These are phyloP conservation scores for Achlya flavicornis DNA, from an alignment of 2,888 invertebrate species.

Conservation along the genomic window DNA sequence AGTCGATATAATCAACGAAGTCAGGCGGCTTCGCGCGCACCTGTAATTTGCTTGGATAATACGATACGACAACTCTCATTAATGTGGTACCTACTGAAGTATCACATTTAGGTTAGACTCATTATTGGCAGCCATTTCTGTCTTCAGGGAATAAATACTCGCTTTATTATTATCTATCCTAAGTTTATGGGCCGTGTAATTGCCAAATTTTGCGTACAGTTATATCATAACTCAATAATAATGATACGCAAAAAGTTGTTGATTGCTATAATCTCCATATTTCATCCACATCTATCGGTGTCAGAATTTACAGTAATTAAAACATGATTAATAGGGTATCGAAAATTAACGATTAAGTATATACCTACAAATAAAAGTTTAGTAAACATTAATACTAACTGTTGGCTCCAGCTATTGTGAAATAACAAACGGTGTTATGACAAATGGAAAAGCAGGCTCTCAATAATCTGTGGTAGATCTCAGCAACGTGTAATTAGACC, in stretches of 20 bases:
- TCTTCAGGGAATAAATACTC: constrained; percentile 5
- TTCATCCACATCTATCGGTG: constrained; percentile 9
- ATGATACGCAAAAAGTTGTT: constrained; percentile 31
- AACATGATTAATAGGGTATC: constrained; percentile 43
- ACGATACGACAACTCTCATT: constrained; percentile 33
- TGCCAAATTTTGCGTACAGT: constrained; percentile 10
- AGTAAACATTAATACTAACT: constrained; percentile 12
- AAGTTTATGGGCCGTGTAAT: not conserved
- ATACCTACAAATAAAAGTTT: constrained; percentile 12
- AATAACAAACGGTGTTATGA: constrained; percentile 48
- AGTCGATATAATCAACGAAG: constrained; percentile 29
- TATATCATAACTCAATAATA: constrained; percentile 30
- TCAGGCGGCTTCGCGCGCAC: constrained; percentile 19
- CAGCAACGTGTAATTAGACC: constrained; percentile 60
- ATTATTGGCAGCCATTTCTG: constrained; percentile 27
- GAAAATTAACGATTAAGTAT: constrained; percentile 37
- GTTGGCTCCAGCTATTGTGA: constrained; percentile 14
- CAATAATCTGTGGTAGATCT: constrained; percentile 52
- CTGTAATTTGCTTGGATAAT: constrained; percentile 40
- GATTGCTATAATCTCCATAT: constrained; percentile 33
- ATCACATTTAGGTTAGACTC: constrained; percentile 29
- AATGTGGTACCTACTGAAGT: constrained; percentile 20
- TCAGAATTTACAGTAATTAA: constrained; percentile 29
- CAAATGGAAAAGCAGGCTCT: constrained; percentile 49
- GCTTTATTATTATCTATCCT: constrained; percentile 1